Conservation (phyloP, 2,888 invertebrate genomes). For the Leptothorax acervorum region DNA sequence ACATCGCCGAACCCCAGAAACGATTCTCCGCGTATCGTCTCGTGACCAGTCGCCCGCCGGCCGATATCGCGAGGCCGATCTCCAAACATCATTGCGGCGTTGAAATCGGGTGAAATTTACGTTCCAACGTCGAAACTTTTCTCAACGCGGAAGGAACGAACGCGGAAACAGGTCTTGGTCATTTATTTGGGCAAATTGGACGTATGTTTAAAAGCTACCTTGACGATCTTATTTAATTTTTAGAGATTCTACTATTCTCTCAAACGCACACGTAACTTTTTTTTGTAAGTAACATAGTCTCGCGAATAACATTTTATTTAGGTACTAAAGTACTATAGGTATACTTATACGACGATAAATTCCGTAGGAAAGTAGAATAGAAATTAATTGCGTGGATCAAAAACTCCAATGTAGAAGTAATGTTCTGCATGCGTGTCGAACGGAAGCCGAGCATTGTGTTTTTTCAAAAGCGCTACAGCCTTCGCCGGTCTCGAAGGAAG, state of each 20-base stretch:
- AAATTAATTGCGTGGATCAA: constrained; percentile 20
- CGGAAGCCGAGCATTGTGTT: constrained; percentile 13
- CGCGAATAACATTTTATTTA: background rate
- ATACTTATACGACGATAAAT: background rate
- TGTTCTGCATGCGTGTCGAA: background rate
- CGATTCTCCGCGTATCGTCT: constrained; percentile 74
- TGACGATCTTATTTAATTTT: background rate
- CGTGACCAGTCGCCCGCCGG: constrained; percentile 56
- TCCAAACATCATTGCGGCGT: constrained; percentile 52
- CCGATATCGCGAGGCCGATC: constrained; percentile 44
- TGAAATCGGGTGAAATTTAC: constrained; percentile 48
- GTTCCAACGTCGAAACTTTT: constrained; percentile 31
- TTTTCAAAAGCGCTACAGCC: constrained; percentile 24
- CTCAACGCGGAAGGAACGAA: constrained; percentile 7
- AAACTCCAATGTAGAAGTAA: background rate
- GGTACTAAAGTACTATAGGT: background rate
- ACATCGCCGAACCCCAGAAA: constrained; percentile 72
- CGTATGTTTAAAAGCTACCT: background rate
- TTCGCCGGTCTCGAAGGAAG: constrained; percentile 28
- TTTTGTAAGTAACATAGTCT: background rate
- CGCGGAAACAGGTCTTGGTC: background rate
- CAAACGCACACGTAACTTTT: background rate
- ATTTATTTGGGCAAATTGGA: background rate
- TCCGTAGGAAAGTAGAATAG: background rate
- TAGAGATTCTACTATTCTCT: background rate